Evolutionary conservation across 2,797 vertebrate species (phyloP).

Genomic region (Hoplostethus mediterraneus): DNA sequence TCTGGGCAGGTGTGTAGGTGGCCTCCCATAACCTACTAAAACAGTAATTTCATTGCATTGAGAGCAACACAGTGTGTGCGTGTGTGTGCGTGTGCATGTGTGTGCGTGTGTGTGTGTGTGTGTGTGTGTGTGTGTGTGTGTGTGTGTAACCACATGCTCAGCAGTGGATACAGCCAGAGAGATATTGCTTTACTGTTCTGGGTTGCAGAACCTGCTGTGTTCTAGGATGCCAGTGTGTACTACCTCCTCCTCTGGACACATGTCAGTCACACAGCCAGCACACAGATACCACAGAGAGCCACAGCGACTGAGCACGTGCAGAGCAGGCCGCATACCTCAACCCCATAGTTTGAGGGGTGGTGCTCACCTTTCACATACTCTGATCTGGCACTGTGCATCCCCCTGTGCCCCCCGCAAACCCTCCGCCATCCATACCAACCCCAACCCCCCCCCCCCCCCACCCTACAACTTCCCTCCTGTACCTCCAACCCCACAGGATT

Average conservation of each 20-base stretch:
- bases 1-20: conserved; percentile 73
- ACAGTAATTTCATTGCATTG: conserved; percentile 61
- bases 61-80: conserved; percentile 18
- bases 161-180: conserved; percentile 38
- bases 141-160: conserved; percentile 47
- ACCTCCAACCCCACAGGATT: conserved; percentile 55
- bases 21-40: conserved; percentile 58
- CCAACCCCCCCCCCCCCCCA: conserved; percentile 29
- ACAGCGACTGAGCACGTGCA: conserved; percentile 45
- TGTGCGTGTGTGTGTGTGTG: background rate
- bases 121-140: background rate
- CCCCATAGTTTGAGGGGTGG: conserved; percentile 12
- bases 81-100: background rate
- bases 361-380: conserved; percentile 54
- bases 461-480: conserved; percentile 35
- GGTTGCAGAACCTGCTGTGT: conserved; percentile 31
- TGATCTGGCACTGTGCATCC: conserved; percentile 25
- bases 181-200: conserved; percentile 58
- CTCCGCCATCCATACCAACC: background rate
- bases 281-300: conserved; percentile 1
- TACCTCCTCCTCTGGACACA: conserved; percentile 22
- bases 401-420: too few species aligned
- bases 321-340: conserved; percentile 57
- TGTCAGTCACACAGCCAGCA: conserved; percentile 42
- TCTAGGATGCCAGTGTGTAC: conserved; percentile 13